Conservation (phyloP, 2,888 invertebrate genomes). For the Strigamia maritima region DNA sequence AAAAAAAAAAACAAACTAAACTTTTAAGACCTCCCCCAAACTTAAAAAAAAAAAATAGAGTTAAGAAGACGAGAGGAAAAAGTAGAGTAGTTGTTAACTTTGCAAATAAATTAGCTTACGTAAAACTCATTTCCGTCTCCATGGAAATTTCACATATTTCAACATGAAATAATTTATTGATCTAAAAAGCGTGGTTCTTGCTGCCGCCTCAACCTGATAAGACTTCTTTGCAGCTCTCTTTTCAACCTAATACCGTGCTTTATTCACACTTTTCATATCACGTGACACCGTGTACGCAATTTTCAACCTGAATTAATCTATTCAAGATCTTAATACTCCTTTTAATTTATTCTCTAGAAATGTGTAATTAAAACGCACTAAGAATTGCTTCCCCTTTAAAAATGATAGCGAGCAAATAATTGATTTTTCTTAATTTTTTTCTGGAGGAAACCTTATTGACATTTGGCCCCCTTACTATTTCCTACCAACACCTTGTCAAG, state of each 20-base stretch:
- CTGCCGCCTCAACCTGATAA: neutral
- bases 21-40: no score
- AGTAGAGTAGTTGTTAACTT: neutral
- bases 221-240: conserved; percentile 3
- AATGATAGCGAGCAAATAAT: neutral
- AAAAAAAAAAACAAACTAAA: neutral
- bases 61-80: neutral
- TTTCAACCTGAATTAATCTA: conserved; percentile 4
- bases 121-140: conserved; percentile 4
- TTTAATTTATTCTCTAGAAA: neutral
- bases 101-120: neutral
- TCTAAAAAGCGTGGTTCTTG: neutral
- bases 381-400: neutral
- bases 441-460: no score
- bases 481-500: no score
- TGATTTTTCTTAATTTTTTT: neutral
- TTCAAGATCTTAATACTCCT: conserved; percentile 4
- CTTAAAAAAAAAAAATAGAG: neutral
- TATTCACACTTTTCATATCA: conserved; percentile 4
- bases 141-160: neutral
- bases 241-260: conserved; percentile 4
- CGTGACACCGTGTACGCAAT: conserved; percentile 4
- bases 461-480: no score
- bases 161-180: conserved; percentile 4
- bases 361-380: neutral